A percentile compares a stretch with the other conserved stretches of the same genome.
Evolutionary conservation across 2,113 vertebrate species (phyloP).

Genomic region (Ailurus styani): DNA sequence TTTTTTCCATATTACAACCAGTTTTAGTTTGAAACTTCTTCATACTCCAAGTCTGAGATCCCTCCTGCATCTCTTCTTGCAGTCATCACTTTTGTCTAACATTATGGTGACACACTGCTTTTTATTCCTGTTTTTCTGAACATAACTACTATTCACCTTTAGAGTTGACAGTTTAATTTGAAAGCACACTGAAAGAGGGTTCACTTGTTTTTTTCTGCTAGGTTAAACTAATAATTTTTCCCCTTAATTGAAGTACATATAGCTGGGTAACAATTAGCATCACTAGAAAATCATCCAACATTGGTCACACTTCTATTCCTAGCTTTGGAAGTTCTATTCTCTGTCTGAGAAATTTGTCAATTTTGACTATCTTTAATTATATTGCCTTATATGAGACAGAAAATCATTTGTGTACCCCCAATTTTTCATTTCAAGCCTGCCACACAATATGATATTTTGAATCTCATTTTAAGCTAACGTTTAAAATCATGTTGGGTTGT

Average conservation of each 20-base stretch:
- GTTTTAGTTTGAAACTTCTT: not conserved
- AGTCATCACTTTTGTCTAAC: not conserved
- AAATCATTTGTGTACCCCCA: not conserved
- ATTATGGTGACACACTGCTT: not conserved
- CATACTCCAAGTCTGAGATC: not conserved
- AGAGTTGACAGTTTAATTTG: slow-evolving; percentile 17
- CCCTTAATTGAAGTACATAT: not conserved
- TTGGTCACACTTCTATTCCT: not conserved
- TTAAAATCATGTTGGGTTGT: not conserved
- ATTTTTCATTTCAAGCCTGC: not conserved
- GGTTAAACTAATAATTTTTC: not conserved
- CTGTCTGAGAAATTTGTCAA: not conserved
- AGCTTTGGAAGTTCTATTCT: not conserved
- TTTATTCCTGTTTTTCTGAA: not conserved
- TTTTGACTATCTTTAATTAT: slow-evolving; percentile 5
- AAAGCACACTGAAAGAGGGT: not conserved
- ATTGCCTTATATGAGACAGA: not conserved
- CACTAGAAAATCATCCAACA: not conserved
- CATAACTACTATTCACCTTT: slow-evolving; percentile 9
- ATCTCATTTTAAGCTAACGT: slow-evolving; percentile 6
- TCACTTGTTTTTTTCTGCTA: not conserved
- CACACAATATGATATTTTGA: not conserved
- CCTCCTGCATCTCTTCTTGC: not conserved
- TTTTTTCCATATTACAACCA: not conserved
- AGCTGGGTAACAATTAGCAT: not conserved